These are phyloP conservation scores for Heteractis magnifica DNA, from an alignment of 92 coral and sea anemone genomes.

Conservation along the genomic window DNA sequence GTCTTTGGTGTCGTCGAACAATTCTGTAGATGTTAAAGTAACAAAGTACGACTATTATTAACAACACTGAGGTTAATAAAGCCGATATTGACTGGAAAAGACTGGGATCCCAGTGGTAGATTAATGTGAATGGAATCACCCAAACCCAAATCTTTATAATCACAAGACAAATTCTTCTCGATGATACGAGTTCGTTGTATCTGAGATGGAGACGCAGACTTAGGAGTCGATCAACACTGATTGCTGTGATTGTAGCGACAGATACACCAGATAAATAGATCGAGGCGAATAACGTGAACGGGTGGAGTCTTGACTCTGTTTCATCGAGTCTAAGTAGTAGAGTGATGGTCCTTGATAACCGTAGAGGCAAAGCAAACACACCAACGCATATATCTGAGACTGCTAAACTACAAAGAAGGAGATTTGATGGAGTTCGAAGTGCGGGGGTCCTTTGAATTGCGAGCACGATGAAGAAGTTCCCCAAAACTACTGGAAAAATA, in stretches of 20 bases:
- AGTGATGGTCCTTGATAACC: not conserved
- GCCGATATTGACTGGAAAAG: constrained; percentile 4
- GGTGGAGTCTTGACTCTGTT: not conserved
- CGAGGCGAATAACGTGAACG: not conserved
- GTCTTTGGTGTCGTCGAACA: not conserved
- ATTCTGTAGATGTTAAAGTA: not conserved
- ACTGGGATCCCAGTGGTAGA: not conserved
- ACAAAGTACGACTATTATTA: not conserved
- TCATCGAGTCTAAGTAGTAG: not conserved
- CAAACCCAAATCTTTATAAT: not conserved
- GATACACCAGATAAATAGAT: constrained; percentile 3
- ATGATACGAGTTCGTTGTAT: not conserved
- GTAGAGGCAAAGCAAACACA: not conserved
- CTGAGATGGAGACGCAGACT: not conserved
- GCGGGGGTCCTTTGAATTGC: not conserved
- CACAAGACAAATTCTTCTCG: not conserved
- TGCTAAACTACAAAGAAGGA: not conserved
- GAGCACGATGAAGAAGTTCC: not conserved
- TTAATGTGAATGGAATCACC: not conserved
- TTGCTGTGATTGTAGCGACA: not conserved
- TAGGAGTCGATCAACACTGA: not conserved
- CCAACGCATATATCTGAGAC: constrained; percentile 3
- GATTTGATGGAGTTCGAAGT: not conserved
- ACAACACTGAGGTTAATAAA: not conserved
- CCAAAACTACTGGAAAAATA: not conserved